These are phyloP conservation scores for Melinaea menophilus DNA, from an alignment of 2,888 invertebrate species.

Conservation along the genomic window DNA sequence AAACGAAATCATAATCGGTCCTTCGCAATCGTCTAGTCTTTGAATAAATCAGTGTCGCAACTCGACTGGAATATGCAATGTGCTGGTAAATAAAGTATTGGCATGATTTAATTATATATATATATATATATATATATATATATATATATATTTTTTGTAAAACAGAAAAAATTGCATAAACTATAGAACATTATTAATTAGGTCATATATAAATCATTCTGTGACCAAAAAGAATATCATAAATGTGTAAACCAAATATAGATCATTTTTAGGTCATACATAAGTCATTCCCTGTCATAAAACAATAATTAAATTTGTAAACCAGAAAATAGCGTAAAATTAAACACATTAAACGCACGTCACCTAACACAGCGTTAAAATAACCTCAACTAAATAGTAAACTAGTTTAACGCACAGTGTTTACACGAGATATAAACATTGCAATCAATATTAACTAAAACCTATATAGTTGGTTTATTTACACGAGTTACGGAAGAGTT, in stretches of 20 bases:
- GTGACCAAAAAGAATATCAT: no score
- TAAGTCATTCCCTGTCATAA: neutral
- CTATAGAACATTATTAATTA: no score
- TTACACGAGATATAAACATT: neutral
- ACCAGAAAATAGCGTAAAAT: neutral
- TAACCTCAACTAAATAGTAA: constrained; percentile 1
- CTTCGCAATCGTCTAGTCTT: constrained; percentile 58
- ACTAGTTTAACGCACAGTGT: neutral
- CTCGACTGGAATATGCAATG: constrained; percentile 53
- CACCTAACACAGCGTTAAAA: constrained; percentile 9
- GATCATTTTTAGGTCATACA: no score
- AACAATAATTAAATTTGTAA: neutral
- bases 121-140: no score
- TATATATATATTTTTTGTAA: neutral
- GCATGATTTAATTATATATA: neutral
- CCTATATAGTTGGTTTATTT: neutral
- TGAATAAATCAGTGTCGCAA: constrained; percentile 67
- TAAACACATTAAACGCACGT: constrained; percentile 10
- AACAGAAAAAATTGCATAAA: no score
- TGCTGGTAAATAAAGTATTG: constrained; percentile 38
- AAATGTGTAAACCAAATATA: no score
- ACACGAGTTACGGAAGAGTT: constrained; percentile 5
- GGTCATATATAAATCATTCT: no score
- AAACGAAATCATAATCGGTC: constrained; percentile 40
- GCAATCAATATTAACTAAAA: neutral